phyloP scores from a whole-genome alignment of 2,888 invertebrate species.

The Macaria liturata region DNA sequence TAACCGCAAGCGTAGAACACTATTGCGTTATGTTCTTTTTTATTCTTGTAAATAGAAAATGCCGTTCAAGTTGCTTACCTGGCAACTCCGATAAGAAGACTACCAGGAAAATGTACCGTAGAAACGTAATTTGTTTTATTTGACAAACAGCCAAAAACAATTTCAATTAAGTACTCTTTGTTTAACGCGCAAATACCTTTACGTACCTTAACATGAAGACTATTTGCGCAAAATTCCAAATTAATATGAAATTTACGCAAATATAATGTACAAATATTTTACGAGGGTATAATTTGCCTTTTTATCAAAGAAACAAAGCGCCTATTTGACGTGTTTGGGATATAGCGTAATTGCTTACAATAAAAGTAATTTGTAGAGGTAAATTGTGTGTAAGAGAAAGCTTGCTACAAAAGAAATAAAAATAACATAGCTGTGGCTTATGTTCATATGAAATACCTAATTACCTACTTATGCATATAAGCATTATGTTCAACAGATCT shows the following conservation, averaged over 20 bases:
- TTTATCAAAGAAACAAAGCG: conserved; percentile 7
- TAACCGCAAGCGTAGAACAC: too few species aligned
- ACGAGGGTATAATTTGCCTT: conserved; percentile 13
- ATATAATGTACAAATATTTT: conserved; percentile 16
- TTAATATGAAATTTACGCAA: conserved; percentile 22
- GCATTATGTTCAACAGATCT: too few species aligned
- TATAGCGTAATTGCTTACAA: not conserved
- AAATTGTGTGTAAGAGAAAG: too few species aligned
- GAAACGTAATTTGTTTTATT: conserved; percentile 34
- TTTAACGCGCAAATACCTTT: conserved; percentile 26
- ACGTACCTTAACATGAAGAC: conserved; percentile 18
- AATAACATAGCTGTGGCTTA: too few species aligned
- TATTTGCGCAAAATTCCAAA: conserved; percentile 18
- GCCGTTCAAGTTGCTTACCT: not conserved
- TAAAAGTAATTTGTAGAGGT: too few species aligned
- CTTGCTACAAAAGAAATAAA: too few species aligned
- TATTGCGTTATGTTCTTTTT: too few species aligned
- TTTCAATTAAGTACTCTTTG: conserved; percentile 33
- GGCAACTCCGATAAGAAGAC: conserved; percentile 17
- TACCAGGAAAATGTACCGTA: conserved; percentile 23
- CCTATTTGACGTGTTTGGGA: conserved; percentile 1
- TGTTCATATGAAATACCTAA: too few species aligned
- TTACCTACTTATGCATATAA: too few species aligned
- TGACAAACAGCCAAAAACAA: conserved; percentile 35
- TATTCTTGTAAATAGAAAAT: too few species aligned